Conservation (phyloP, 2,888 invertebrate genomes). For the Pachycephus smyrnensis region DNA sequence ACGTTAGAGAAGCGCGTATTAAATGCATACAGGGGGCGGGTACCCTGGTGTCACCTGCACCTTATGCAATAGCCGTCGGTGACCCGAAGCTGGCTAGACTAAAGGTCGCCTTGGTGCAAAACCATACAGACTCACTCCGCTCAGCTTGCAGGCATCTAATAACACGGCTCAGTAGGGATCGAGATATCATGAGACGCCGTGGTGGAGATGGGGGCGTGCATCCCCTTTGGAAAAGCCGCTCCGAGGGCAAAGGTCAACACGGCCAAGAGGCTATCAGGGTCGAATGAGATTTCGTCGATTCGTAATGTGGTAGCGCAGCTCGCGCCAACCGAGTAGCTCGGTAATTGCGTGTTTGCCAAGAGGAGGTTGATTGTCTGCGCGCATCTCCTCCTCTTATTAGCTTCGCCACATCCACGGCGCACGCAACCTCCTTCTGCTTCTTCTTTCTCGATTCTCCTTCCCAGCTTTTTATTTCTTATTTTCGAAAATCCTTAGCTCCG, state of each 20-base stretch:
- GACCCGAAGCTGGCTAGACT: conserved; percentile 20
- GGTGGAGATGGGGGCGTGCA: too few species aligned
- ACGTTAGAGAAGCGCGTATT: conserved; percentile 28
- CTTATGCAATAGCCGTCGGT: conserved; percentile 35
- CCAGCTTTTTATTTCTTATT: too few species aligned
- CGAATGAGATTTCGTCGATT: conserved; percentile 37
- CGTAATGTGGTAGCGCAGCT: conserved; percentile 46
- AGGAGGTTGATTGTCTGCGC: conserved; percentile 19
- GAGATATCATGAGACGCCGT: too few species aligned
- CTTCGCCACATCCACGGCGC: conserved; percentile 44
- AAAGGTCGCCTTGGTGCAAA: conserved; percentile 33
- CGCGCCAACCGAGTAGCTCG: conserved; percentile 27
- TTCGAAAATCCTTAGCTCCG: too few species aligned
- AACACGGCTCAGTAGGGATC: too few species aligned
- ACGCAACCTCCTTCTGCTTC: conserved; percentile 16
- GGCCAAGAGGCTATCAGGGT: background rate
- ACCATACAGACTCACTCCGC: too few species aligned
- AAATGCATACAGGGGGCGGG: conserved; percentile 20
- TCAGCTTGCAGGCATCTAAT: too few species aligned
- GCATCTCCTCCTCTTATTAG: conserved; percentile 49
- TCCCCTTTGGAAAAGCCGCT: too few species aligned
- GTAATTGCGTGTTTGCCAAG: conserved; percentile 57
- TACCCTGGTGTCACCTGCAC: conserved; percentile 40
- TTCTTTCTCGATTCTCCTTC: background rate
- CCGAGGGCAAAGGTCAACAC: too few species aligned